phyloP scores from a whole-genome alignment of 2,888 invertebrate genomes.

The Apotomis turbidana region DNA sequence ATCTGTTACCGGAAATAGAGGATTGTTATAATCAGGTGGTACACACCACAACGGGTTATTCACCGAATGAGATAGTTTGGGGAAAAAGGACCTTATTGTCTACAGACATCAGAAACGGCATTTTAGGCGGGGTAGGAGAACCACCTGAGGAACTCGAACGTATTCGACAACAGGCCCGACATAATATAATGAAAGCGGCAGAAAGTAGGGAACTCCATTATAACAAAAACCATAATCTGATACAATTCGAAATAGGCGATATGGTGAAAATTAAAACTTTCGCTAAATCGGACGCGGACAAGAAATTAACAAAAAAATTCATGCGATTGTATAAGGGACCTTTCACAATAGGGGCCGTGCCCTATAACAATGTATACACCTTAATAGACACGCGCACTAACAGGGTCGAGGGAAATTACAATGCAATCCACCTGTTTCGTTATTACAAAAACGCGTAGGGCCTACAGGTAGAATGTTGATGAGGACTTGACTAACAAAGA shows the following conservation, averaged over 20 bases:
- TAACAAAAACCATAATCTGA: no score
- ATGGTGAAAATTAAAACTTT: neutral
- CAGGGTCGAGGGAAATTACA: slow-evolving; percentile 1
- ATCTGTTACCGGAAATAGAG: no score
- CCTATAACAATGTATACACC: slow-evolving; percentile 31
- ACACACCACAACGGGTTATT: no score
- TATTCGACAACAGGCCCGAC: no score
- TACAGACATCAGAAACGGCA: neutral
- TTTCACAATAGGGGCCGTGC: slow-evolving; percentile 23
- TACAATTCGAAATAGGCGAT: no score
- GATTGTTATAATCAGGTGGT: no score
- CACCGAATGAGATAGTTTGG: no score
- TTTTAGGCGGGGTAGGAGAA: neutral
- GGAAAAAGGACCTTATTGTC: neutral
- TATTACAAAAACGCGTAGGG: neutral
- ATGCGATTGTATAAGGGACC: slow-evolving; percentile 28
- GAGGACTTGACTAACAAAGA: no score
- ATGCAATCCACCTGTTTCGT: slow-evolving; percentile 3
- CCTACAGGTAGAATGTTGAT: no score
- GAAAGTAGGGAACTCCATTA: no score
- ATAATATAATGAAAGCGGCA: no score
- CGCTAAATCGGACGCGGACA: slow-evolving; percentile 2
- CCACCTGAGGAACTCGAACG: no score
- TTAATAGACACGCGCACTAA: slow-evolving; percentile 5
- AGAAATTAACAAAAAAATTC: slow-evolving; percentile 17